Evolutionary conservation across 2,888 invertebrate species (phyloP), one percentile per base, ranked within the genome.

Genomic region (Fragum fragum): DNA sequence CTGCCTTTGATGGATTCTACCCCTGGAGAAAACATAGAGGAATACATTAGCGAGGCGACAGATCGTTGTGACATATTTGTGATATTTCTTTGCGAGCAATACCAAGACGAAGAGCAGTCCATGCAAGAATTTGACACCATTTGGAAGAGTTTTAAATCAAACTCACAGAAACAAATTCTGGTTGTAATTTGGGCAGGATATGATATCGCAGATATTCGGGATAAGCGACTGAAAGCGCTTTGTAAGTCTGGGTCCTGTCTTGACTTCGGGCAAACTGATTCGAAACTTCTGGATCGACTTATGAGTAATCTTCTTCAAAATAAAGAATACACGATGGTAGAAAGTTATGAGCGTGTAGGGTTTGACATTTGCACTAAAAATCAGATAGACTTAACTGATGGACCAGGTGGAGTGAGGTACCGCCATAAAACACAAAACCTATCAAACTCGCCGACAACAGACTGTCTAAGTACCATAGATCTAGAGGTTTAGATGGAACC

Each of bases 61-160:
- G 16, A 14, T 1, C 1, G 29, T 14, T 21, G 47, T 18, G 29
- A 47, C 42, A 23, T 39, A 28, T 73, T 6, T 11, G 42, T 73
- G 26, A 39, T 73, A 2, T 63, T 61, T 14, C 61, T 73, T 1
- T 73, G 73, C 42, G 63, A 63, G 18, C 23, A 47, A n/a, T 73
- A 73, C 26, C 59, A 36, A 26, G 28, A 39, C 2, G 29, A 42
- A 6, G n/a, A n/a, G 1, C 14, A 73, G n/a, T 57, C 61, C 21
- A 26, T 63, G 18, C 14, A 11, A n/a, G 73, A 73, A 47, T 63
- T 63, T 18, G 61, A 73, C 18, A n/a, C 23, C 26, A 73, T 73
- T 1, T 73, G 73, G 73, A 73, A 61, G 47, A n/a, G 29, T 9
- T 73, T 73, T 29, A 42, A 28, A n/a, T 14, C 39, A 3, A 42